Percentiles rank a stretch among this genome's conserved stretches.
phyloP scores from a whole-genome alignment of 2,113 vertebrate species.

The Irena cyanogastra region DNA sequence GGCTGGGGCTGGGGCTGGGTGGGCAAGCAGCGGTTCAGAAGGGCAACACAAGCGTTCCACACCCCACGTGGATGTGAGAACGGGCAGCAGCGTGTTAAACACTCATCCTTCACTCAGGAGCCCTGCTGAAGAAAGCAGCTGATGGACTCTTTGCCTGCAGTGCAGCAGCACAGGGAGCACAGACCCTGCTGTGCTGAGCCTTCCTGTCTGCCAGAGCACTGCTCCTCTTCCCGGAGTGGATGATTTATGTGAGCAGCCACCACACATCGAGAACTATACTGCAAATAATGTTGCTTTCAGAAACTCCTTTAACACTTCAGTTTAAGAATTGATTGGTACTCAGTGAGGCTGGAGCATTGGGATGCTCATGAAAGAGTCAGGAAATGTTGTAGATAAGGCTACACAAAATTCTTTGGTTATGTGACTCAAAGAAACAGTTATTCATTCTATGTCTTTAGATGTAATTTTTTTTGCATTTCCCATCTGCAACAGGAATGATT shows the following conservation, averaged over 20 bases:
- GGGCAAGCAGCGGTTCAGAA: not conserved
- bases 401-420: not conserved
- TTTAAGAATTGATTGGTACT: not conserved
- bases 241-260: not conserved
- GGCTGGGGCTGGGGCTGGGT: not conserved
- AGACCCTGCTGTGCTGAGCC: not conserved
- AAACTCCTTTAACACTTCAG: not conserved
- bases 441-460: not conserved
- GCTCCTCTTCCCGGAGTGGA: not conserved
- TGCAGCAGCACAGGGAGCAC: not conserved
- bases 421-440: not conserved
- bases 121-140: not conserved
- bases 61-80: not conserved
- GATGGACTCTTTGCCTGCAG: not conserved
- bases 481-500: not conserved
- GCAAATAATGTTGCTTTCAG: not conserved
- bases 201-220: not conserved
- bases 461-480: not conserved
- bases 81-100: not conserved
- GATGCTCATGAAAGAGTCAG: not conserved
- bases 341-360: fast-evolving
- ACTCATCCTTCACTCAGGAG: not conserved
- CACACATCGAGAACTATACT: not conserved
- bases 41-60: not conserved
- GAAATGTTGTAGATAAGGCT: not conserved